These are phyloP conservation scores for Rhadina sibilatrix DNA, from an alignment of 2,113 vertebrate species.

Conservation along the genomic window DNA sequence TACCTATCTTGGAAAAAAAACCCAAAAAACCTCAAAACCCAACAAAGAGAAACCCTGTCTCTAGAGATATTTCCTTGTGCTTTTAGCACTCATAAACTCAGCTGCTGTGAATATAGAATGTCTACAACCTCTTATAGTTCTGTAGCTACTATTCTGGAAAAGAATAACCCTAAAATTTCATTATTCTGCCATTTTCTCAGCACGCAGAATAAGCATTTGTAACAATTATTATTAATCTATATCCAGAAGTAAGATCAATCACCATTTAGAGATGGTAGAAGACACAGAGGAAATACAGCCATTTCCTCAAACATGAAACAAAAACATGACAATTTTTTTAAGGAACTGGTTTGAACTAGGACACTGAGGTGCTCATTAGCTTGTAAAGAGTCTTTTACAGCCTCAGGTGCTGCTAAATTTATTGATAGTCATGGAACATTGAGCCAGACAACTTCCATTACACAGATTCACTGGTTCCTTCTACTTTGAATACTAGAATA, in stretches of 20 bases:
- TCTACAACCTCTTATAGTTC: background rate
- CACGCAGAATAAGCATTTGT: background rate
- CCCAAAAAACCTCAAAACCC: too few species aligned
- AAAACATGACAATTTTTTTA: background rate
- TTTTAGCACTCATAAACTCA: background rate
- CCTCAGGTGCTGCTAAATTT: background rate
- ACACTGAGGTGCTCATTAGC: background rate
- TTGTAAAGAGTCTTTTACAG: background rate
- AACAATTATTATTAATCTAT: background rate
- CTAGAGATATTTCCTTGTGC: background rate
- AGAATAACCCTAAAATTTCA: background rate
- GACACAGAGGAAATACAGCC: background rate
- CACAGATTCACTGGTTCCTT: background rate
- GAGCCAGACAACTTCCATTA: background rate
- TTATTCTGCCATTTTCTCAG: background rate
- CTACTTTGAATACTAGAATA: background rate
- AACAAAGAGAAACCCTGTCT: background rate
- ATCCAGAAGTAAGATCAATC: background rate
- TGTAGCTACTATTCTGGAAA: background rate
- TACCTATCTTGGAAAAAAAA: background rate
- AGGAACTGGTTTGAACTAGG: background rate
- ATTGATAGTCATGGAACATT: fast-evolving
- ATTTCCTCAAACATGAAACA: background rate
- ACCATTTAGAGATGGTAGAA: background rate
- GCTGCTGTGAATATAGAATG: background rate